These are phyloP conservation scores for Poecilia picta DNA, from an alignment of 2,797 vertebrate species.

Conservation along the genomic window DNA sequence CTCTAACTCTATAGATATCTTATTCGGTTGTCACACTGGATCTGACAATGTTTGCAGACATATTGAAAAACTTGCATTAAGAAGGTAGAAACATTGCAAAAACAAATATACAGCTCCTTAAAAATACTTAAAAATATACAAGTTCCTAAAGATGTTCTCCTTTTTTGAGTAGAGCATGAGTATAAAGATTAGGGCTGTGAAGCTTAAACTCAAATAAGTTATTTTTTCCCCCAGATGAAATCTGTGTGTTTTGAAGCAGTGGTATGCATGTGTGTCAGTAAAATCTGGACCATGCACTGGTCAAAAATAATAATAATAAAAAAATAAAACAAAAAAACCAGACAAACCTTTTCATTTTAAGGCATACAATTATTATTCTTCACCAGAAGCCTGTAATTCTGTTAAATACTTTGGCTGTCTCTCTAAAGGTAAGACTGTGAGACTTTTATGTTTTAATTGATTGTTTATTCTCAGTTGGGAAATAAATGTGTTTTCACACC, in stretches of 20 bases:
- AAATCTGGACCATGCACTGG: not conserved
- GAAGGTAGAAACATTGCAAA: not conserved
- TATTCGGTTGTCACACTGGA: not conserved
- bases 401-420: not conserved
- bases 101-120: not conserved
- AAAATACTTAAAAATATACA: too few relatives aligned
- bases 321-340: too few relatives aligned
- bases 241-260: not conserved
- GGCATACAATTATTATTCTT: not conserved
- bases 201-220: too few relatives aligned
- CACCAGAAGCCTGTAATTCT: not conserved
- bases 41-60: not conserved
- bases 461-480: not conserved
- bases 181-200: not conserved
- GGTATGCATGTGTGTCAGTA: not conserved
- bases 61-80: not conserved
- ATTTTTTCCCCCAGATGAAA: too few relatives aligned
- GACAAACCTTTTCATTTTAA: not conserved
- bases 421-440: not conserved
- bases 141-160: not conserved
- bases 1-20: not conserved
- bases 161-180: not conserved
- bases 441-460: not conserved
- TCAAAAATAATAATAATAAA: too few relatives aligned
- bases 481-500: not conserved